Base-by-base conservation (phyloP, 1,140 invertebrate species). In the Parasteatoda tepidariorum region DNA sequence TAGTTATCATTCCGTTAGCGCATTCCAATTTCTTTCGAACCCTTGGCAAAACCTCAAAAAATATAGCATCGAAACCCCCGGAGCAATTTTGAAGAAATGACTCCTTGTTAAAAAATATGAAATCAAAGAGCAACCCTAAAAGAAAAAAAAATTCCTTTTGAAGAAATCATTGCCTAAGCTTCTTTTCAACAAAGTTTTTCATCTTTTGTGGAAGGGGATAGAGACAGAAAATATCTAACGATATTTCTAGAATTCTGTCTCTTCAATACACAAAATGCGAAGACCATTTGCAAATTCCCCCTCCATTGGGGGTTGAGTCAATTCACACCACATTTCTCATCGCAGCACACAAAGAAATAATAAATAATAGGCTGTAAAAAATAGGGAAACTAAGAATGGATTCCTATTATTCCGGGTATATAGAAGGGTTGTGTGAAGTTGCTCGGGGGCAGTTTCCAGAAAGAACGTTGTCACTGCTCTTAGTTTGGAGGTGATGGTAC, bases 261-360 rank as follows among this genome's bases (percentile, higher is more conserved):
- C 9, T n/a, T n/a, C n/a, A n/a, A n/a, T n/a, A 48, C 18, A 48
- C 9, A 4, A 48, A 61, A 57, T 73, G 41, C 48, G 54, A 73
- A 41, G 48, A 31, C 70, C 70, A 73, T 73, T 73, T 73, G 70
- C 70, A 73, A 73, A 73, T 59, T 73, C 55, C 34, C n/a, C 48
- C 59, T 73, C 31, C 70, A 31, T 28, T 57, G 70, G 34, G 28
- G 30, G 48, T 28, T 24, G 15, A 73, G 70, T 73, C 70, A 54
- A 73, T 73, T 73, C 57, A 73, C 57, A 57, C 70, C n/a, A 11
- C 70, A 73, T 73, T 31, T 73, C 57, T 73, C 70, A 73, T 73
- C 57, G 22, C 38, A 9, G 34, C 57, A 31, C 41, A 73, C 70
- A 59, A 59, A 73, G 70, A 73, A 73, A 73, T 73, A 73, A 73